Percentiles rank a stretch among this genome's conserved stretches.
Evolutionary conservation across 2,797 vertebrate genomes (phyloP).

Genomic region (Sebastes oblongus): DNA sequence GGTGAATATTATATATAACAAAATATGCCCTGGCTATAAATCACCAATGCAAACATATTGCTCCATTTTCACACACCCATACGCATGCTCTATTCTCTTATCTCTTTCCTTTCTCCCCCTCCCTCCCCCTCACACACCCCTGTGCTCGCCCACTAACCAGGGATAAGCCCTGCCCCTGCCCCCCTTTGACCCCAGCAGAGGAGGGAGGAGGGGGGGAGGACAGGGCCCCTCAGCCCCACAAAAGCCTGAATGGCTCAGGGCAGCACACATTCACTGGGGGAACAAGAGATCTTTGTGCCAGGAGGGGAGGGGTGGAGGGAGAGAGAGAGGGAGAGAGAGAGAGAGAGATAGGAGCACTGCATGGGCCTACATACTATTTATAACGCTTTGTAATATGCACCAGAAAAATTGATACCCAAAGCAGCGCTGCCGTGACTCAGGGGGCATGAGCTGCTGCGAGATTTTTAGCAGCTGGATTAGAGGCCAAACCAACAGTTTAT

Average conservation of each 20-base stretch:
- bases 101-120: conserved; percentile 34
- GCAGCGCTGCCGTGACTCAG: conserved; percentile 52
- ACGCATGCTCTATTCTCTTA: conserved; percentile 45
- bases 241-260: conserved; percentile 84
- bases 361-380: conserved; percentile 75
- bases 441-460: conserved; percentile 46
- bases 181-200: conserved; percentile 80
- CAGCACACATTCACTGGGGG: conserved; percentile 81
- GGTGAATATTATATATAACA: neutral
- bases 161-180: conserved; percentile 80
- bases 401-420: conserved; percentile 74
- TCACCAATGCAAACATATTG: conserved; percentile 21
- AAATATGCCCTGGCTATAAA: neutral
- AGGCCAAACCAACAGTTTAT: conserved; percentile 68
- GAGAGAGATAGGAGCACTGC: conserved; percentile 58
- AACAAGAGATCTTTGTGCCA: conserved; percentile 86
- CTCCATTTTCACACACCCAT: conserved; percentile 49
- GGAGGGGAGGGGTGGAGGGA: conserved; percentile 63
- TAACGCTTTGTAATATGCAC: conserved; percentile 76
- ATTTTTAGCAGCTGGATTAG: conserved; percentile 63
- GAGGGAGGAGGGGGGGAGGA: conserved; percentile 45
- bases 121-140: conserved; percentile 40
- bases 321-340: conserved; percentile 35
- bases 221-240: conserved; percentile 79
- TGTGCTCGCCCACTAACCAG: conserved; percentile 69